Evolutionary conservation across 2,888 invertebrate species (phyloP), one percentile per base, ranked within the genome.

Genomic region (Erynnis tages): DNA sequence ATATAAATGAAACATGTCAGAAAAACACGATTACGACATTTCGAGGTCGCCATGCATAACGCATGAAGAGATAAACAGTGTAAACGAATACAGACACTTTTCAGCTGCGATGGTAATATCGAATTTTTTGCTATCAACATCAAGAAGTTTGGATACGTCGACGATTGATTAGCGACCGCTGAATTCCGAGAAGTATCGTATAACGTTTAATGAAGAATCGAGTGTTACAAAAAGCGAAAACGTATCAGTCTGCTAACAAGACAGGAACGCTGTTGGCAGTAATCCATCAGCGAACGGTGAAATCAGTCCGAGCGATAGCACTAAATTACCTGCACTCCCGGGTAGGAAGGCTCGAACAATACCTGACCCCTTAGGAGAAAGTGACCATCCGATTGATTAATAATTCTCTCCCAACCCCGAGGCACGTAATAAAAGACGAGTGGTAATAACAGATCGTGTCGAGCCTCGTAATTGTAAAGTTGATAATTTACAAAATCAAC

Each of bases 331-430:
- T 65, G 64, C 68, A 71, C 69, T 69, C 67, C 66, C 59, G 59
- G 53, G 49, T 54, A 64, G 49, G 60, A 69, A 64, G 67, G 65
- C 63, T 66, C 65, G 57, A 61, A 79, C 78, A 82, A 82, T 81
- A 67, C 67, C 69, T 76, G 77, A 58, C 78, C 67, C 65, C 52
- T 37, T 50, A 54, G 60, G 84, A 73, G 86, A 87, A 87, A 86
- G 84, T 76, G 65, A 65, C 70, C 62, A 68, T 66, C 63, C 73
- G 73, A 78, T 76, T 79, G 79, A 84, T 85, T 83, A 82, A 84
- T 81, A 75, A 65, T 62, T 70, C 57, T 55, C 52, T 61, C 54
- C 64, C 68, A 71, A 69, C 78, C 79, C 62, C 68, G 57, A 71
- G 80, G 75, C 70, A 71, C 67, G 62, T 65, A 68, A 73, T 76